Percentiles rank a stretch among this genome's conserved stretches.
These are phyloP conservation scores for Sebastes trivittatus DNA, from an alignment of 2,797 vertebrate genomes.

Conservation along the genomic window DNA sequence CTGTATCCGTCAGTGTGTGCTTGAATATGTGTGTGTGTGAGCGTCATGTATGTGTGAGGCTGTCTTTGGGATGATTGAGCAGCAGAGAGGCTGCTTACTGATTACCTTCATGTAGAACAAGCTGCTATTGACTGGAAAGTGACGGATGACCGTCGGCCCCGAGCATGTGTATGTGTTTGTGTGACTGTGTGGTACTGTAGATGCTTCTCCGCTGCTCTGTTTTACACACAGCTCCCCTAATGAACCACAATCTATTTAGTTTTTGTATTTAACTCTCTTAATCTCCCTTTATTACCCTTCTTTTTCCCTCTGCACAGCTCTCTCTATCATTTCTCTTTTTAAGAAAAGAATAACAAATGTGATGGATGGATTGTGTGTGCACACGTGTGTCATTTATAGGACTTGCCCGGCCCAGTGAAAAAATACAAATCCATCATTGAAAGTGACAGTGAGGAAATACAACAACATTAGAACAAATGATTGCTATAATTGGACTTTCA, in stretches of 20 bases:
- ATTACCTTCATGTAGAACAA: constrained; percentile 97
- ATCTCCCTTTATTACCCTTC: background rate
- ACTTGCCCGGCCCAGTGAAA: background rate
- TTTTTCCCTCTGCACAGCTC: background rate
- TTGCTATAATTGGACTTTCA: constrained; percentile 16
- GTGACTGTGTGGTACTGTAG: constrained; percentile 22
- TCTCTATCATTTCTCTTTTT: background rate
- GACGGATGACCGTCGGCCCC: constrained; percentile 85
- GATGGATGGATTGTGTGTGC: constrained; percentile 29
- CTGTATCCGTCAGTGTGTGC: background rate
- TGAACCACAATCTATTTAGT: background rate
- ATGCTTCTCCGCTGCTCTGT: background rate
- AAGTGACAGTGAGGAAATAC: constrained; percentile 38
- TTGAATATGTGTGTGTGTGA: constrained; percentile 62
- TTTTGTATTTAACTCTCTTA: background rate
- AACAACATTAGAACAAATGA: constrained; percentile 34
- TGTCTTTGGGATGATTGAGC: constrained; percentile 87
- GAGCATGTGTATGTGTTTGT: constrained; percentile 58
- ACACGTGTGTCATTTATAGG: constrained; percentile 8
- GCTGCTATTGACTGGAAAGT: constrained; percentile 93
- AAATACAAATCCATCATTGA: constrained; percentile 31
- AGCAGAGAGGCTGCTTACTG: constrained; percentile 90
- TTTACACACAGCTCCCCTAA: background rate
- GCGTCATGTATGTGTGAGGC: constrained; percentile 73
- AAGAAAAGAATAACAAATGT: constrained; percentile 21